Conservation (phyloP, 2,888 invertebrate genomes). For the Zaprionus obscuricornis region DNA sequence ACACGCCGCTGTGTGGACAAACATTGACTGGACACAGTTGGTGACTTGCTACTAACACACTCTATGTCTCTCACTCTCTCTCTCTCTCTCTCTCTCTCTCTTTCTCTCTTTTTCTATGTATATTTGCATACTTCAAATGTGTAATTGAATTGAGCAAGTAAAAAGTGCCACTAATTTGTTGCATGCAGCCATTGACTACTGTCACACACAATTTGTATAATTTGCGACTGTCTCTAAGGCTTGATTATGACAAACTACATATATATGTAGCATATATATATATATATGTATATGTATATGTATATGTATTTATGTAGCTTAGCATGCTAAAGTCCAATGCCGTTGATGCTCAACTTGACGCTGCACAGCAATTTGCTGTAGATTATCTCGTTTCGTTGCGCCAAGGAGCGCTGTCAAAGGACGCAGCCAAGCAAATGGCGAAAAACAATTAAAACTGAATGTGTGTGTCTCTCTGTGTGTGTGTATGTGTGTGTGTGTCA, state of each 20-base stretch:
- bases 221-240: constrained; percentile 47
- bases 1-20: constrained; percentile 38
- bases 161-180: constrained; percentile 34
- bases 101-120: not conserved
- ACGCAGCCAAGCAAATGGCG: constrained; percentile 58
- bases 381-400: constrained; percentile 55
- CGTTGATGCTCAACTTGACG: not conserved
- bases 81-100: not conserved
- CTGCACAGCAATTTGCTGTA: constrained; percentile 42
- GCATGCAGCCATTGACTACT: constrained; percentile 20
- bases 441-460: constrained; percentile 63
- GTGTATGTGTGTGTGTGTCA: constrained; percentile 21
- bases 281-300: too few species aligned
- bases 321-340: not conserved
- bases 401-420: constrained; percentile 42
- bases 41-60: not conserved
- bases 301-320: too few species aligned
- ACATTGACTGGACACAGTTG: constrained; percentile 16
- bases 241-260: not conserved
- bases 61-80: not conserved
- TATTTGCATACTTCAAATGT: constrained; percentile 19
- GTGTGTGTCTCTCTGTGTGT: constrained; percentile 7
- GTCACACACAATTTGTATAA: constrained; percentile 47
- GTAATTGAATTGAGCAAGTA: constrained; percentile 52
- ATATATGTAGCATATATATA: too few species aligned